A percentile compares a stretch with the other conserved stretches of the same genome.
Evolutionary conservation across 1,140 invertebrate genomes (phyloP).

Genomic region (Trichoplusia ni): DNA sequence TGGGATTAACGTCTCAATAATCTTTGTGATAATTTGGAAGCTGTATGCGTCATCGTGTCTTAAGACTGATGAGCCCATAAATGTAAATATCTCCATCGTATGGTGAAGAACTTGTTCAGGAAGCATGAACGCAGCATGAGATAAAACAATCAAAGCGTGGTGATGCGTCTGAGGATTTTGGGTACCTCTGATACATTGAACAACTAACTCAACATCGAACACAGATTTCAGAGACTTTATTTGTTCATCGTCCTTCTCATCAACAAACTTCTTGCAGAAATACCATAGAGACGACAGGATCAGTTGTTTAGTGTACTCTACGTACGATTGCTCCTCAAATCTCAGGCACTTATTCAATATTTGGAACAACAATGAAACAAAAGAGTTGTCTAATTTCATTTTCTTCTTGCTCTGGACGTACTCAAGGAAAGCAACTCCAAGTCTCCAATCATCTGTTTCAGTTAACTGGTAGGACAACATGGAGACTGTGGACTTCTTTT

Average conservation of each 20-base stretch:
- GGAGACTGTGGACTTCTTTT: constrained; percentile 69
- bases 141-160: constrained; percentile 92
- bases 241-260: constrained; percentile 74
- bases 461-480: constrained; percentile 82
- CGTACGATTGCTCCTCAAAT: constrained; percentile 91
- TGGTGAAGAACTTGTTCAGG: constrained; percentile 94
- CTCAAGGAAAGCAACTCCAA: constrained; percentile 90
- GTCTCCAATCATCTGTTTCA: constrained; percentile 87
- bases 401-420: constrained; percentile 92
- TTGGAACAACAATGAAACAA: constrained; percentile 90
- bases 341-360: constrained; percentile 90
- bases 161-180: constrained; percentile 97
- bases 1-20: constrained; percentile 94
- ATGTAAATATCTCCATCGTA: constrained; percentile 97
- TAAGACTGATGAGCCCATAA: constrained; percentile 95
- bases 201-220: constrained; percentile 91
- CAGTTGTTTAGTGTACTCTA: constrained; percentile 95
- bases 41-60: constrained; percentile 96
- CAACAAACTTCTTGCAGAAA: constrained; percentile 84
- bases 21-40: constrained; percentile 95
- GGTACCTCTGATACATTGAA: constrained; percentile 93
- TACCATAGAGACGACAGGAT: constrained; percentile 90
- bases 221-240: constrained; percentile 82
- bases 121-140: constrained; percentile 87
- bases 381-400: constrained; percentile 83